Base-by-base conservation (phyloP, 2,797 vertebrate species). In the Pterois miles region DNA sequence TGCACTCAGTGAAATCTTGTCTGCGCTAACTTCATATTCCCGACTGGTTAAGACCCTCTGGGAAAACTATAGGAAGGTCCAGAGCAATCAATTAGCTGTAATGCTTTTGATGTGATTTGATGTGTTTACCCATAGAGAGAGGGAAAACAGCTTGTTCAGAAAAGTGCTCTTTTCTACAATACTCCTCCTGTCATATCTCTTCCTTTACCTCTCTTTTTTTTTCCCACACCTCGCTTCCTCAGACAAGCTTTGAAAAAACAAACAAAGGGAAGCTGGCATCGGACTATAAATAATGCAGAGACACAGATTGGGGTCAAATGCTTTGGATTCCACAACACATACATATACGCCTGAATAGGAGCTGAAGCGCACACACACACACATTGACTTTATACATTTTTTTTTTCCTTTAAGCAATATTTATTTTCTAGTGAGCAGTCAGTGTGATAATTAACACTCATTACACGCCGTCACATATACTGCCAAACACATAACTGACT, bases 271-370 rank as follows among this genome's bases (percentile, higher is more conserved):
- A 82, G 66, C 86, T 88, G 80, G 73, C 75, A 78, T 82, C 29
- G 56, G 81, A 87, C 85, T 86, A 90, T 92, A 88, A 93, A 93
- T 93, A 92, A 91, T 92, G 88, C 90, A 92, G 53, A 65, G 74
- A 78, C 83, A 71, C 82, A 92, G 88, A 93, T 86, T 91, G 88
- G 88, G 89, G 89, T 91, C 90, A 92, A 92, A 91, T 85, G 64
- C 87, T 91, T 89, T 82, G 82, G 74, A 90, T 93, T 93, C 86
- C 88, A 74, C 80, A 59, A 68, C 83, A 71, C 83, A 84, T 77
- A 84, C 66, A 23, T 71, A 23, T 71, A 36, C 3, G 38, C 58
- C 76, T 71, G 64, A 70, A 82, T 70, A 59, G 65, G 62, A 57
- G 58, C 50, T 62, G 20, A 36, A 57, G 27, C 13, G 1, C 56